Base-by-base conservation (phyloP, 2,888 invertebrate genomes). In the Volucella inflata region DNA sequence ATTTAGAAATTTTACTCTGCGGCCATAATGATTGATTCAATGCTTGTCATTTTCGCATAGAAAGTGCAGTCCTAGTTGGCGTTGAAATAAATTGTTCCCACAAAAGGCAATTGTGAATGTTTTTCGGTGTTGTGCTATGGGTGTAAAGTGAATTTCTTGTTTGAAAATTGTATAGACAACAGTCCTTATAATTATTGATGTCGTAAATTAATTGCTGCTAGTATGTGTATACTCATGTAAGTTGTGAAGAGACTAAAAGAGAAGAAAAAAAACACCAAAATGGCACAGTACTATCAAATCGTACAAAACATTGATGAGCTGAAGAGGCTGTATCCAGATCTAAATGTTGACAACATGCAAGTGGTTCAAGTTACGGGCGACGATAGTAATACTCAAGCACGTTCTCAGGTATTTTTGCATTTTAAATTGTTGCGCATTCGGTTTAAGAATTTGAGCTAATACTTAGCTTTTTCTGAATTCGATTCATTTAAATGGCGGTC, bases 271-370 rank as follows among this genome's bases (percentile, higher is more conserved):
- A 6, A 30, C 38, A 16, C 38, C 64, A 74, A 71, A 55, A 95
- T 95, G 95, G 95, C 95, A 91, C 95, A 95, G 92, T 95, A 94
- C 92, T 95, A 94, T 91, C 95, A 95, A 89, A 94, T 95, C 90
- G 93, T 94, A 91, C 94, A 94, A 90, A 88, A 89, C 57, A 88
- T 90, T 8, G 95, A 95, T 88, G 94, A 95, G 88, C 90, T 94
- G 87, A 94, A 94, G 91, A 94, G 94, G 89, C 94, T 94, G 90
- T 95, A 94, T 90, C 94, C 94, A 87, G 95, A 94, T 90, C 91
- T 94, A 89, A 93, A 94, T 90, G 92, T 94, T 89, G 93, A 93
- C 36, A 88, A 87, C 62, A 88, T 92, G 71, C 92, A 92, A 87
- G 90, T 91, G 2, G 90, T 92, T 44, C 90, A 91, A 87, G 89